phyloP scores from a whole-genome alignment of 2,113 vertebrate species.

The Spheniscus mendiculus region DNA sequence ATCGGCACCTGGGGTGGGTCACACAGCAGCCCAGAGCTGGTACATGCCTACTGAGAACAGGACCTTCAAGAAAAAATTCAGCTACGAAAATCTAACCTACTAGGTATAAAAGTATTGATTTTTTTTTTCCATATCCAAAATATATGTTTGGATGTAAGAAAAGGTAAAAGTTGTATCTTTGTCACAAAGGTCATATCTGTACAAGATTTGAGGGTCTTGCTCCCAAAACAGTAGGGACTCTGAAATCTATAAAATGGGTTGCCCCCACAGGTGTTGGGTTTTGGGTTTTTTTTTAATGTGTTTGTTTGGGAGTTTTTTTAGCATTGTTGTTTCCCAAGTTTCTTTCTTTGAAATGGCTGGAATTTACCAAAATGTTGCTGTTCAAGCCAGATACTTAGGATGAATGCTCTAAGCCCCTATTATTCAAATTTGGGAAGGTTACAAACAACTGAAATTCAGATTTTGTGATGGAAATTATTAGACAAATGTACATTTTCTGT shows the following conservation, averaged over 20 bases:
- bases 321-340: neutral
- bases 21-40: neutral
- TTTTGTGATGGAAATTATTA: neutral
- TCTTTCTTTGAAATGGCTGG: neutral
- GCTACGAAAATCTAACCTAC: neutral
- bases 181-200: neutral
- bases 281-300: neutral
- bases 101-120: neutral
- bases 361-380: neutral
- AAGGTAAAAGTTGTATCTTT: neutral
- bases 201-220: neutral
- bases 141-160: neutral
- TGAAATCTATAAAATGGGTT: neutral
- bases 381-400: neutral
- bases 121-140: neutral
- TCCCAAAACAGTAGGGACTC: neutral
- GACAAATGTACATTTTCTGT: neutral
- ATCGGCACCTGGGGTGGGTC: rapidly evolving
- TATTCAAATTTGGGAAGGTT: neutral
- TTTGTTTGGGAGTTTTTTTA: neutral
- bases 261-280: rapidly evolving
- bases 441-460: neutral
- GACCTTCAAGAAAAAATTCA: neutral
- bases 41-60: neutral
- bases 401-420: neutral